Evolutionary conservation across 2,797 vertebrate genomes (phyloP), one percentile per base, ranked within the genome.

Genomic region (Alcedo quadribrachys): DNA sequence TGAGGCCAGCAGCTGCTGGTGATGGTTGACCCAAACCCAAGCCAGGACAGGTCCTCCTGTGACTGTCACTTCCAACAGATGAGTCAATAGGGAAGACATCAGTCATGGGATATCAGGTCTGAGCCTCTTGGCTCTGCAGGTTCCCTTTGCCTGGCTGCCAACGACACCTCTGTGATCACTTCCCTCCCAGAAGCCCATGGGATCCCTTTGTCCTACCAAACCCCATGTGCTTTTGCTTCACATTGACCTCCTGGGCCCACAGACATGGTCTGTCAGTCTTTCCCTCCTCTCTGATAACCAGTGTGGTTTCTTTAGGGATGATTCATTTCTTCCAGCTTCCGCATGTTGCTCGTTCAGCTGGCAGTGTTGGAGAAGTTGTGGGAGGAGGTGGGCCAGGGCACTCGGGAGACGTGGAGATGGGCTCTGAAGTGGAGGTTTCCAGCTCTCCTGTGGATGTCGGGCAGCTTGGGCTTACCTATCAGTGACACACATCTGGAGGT

Each of bases 311-410:
- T 67, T 83, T 60, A 30, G 66, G 77, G 65, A 20, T n/a, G 12
- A 50, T 78, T 70, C 15, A 11, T 33, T 33, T 78, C 21, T 69
- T 71, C 20, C 11, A 51, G 48, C 55, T 85, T 85, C 65, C 7
- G 16, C 30, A 25, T 71, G 69, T 7, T 85, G 61, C 54, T 4
- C 1, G 32, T 70, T 76, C 60, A 66, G 37, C 28, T 79, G 63
- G 42, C 1, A 5, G 4, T 22, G 11, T n/a, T 1, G 1, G 35
- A n/a, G 42, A 84, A 94, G 71, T 40, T 1, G 2, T 2, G 6
- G 54, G 46, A 42, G 46, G 30, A 57, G n/a, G 30, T 61, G 58
- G 53, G 43, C 87, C 70, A 10, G 85, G n/a, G 12, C 46, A 48
- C 37, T 71, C 71, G 79, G 62, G 66, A 89, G 84, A n/a, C 25